Evolutionary conservation across 1,140 invertebrate genomes (phyloP), one percentile per base, ranked within the genome.

Genomic region (Vanessa atalanta): DNA sequence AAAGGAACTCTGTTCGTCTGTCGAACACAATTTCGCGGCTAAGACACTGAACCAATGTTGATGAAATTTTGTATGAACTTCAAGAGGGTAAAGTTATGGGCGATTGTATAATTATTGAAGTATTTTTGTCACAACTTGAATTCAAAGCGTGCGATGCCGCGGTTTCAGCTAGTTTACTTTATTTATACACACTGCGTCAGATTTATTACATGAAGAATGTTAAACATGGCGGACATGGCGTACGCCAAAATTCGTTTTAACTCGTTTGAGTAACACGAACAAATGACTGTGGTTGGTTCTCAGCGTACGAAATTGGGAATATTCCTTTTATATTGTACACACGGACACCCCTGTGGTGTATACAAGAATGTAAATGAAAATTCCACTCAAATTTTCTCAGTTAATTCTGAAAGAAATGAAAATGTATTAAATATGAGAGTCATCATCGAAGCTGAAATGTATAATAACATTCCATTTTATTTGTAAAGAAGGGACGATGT

Each of bases 281-380:
- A 87, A 87, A 87, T 89, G 80, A 81, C 79, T 88, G 87, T 82
- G 87, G 86, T 84, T 84, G 76, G 26, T 37, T 61, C 31, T 70
- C 72, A 81, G 78, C 80, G 77, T 73, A 80, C 75, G 79, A 86
- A 88, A 82, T 84, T 79, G 79, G 75, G 80, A 77, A 80, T 84
- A 83, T 64, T 67, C 69, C 69, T 70, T 61, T 72, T 72, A 65
- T 57, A 55, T 72, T 47, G 63, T 57, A 72, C 37, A 26, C 47
- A 57, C 70, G 37, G 43, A 72, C 26, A 47, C 51, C 51, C 50
- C 31, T 65, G 43, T 48, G 70, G 63, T 57, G 23, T 53, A 66
- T 50, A 51, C 16, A 51, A 50, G 65, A 65, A 57, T 47, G 31
- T 55, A 55, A 72, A 72, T 72, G 20, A 47, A 65, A 65, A 65